A percentile compares a stretch with the other conserved stretches of the same genome.
These are phyloP conservation scores for Hypolimnas misippus DNA, from an alignment of 2,888 invertebrate species.

Conservation along the genomic window DNA sequence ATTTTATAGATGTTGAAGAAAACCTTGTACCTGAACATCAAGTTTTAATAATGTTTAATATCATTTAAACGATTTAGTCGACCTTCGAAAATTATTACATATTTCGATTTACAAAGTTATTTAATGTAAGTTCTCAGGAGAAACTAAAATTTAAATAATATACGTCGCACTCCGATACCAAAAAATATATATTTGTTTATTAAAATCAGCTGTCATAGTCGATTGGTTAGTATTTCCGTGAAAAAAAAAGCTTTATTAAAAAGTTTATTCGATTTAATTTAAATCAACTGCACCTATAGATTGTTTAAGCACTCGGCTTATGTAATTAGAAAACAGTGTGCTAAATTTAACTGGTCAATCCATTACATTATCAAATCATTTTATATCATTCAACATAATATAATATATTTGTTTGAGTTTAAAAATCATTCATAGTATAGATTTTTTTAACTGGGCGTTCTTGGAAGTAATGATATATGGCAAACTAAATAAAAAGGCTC, in stretches of 20 bases:
- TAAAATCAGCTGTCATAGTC: background rate
- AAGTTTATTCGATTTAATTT: background rate
- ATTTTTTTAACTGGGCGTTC: too few relatives aligned
- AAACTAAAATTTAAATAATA: background rate
- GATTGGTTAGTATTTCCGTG: background rate
- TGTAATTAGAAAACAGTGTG: background rate
- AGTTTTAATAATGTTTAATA: background rate
- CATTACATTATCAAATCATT: background rate
- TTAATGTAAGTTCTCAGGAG: background rate
- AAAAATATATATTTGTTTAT: background rate
- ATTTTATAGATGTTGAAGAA: background rate
- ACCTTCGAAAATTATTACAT: background rate
- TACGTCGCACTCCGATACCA: background rate
- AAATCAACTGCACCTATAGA: background rate
- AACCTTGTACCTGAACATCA: background rate
- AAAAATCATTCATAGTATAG: too few relatives aligned
- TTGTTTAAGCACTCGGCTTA: background rate
- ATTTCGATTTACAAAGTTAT: conserved; percentile 5
- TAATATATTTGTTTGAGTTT: too few relatives aligned
- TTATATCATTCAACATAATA: too few relatives aligned
- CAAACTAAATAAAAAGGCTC: too few relatives aligned
- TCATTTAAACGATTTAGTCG: background rate
- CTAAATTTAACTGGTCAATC: background rate
- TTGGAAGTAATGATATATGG: too few relatives aligned
- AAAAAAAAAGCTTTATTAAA: background rate